Evolutionary conservation across 2,113 vertebrate genomes (phyloP).

Genomic region (Myotis davidii): DNA sequence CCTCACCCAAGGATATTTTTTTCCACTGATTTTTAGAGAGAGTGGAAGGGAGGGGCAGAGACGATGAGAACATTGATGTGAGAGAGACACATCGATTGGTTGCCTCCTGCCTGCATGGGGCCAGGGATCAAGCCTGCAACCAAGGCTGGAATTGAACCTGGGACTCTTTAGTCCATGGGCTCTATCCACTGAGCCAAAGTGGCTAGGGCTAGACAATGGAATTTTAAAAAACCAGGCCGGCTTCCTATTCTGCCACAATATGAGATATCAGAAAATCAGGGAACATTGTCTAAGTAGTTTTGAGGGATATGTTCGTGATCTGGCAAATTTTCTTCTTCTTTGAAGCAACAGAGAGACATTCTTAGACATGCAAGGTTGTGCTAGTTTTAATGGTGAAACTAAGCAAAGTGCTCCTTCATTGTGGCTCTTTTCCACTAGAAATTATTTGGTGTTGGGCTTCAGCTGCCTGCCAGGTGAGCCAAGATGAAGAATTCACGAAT

Average conservation of each 20-base stretch:
- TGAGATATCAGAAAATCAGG: neutral
- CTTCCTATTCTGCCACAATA: neutral
- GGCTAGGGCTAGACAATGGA: neutral
- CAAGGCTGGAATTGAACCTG: too few species aligned
- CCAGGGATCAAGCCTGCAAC: too few species aligned
- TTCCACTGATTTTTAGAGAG: too few species aligned
- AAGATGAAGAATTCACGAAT: neutral
- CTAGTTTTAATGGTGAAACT: neutral
- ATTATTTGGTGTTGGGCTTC: neutral
- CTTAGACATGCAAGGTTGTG: neutral
- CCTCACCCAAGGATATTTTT: too few species aligned
- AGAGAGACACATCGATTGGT: too few species aligned
- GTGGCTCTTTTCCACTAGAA: neutral
- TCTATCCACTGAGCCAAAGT: too few species aligned
- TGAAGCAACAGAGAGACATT: neutral
- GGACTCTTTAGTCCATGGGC: too few species aligned
- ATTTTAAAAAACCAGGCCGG: neutral
- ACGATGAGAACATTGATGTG: too few species aligned
- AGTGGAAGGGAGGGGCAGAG: too few species aligned
- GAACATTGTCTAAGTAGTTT: neutral
- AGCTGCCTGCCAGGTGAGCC: neutral
- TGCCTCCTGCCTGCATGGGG: too few species aligned
- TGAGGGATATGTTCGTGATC: neutral
- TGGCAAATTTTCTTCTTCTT: neutral
- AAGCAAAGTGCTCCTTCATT: neutral